These are phyloP conservation scores for Fragum fragum DNA, from an alignment of 2,888 invertebrate genomes.

Conservation along the genomic window DNA sequence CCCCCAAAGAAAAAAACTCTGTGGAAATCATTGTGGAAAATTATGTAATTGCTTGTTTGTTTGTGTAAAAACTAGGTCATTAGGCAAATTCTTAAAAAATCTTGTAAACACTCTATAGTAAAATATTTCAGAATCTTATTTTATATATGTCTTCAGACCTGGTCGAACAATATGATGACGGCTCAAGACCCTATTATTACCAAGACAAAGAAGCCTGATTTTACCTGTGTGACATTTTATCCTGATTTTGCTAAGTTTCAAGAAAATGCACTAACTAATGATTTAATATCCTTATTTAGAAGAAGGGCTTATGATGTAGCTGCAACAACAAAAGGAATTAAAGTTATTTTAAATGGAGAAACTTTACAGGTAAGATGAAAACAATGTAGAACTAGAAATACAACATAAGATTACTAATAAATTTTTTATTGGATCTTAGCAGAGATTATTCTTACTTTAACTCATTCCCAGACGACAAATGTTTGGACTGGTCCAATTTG, in stretches of 20 bases:
- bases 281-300: slow-evolving; percentile 12
- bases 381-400: too few relatives aligned
- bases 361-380: not conserved
- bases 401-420: too few relatives aligned
- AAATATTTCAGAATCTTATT: not conserved
- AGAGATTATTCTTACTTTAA: too few relatives aligned
- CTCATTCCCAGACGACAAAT: too few relatives aligned
- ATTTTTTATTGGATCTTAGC: too few relatives aligned
- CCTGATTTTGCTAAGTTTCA: slow-evolving; percentile 2
- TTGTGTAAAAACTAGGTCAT: too few relatives aligned
- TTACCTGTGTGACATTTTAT: slow-evolving; percentile 18
- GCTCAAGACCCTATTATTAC: not conserved
- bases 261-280: not conserved
- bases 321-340: slow-evolving; percentile 1
- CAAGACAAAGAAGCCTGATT: not conserved
- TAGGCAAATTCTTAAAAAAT: too few relatives aligned
- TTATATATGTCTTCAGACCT: not conserved
- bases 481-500: too few relatives aligned
- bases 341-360: slow-evolving; percentile 16
- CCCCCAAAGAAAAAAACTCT: too few relatives aligned
- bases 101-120: too few relatives aligned
- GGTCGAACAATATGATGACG: not conserved
- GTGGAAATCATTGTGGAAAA: too few relatives aligned
- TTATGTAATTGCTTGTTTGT: not conserved
- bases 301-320: slow-evolving; percentile 16